Evolutionary conservation across 2,888 invertebrate genomes (phyloP), one percentile per base, ranked within the genome.

Genomic region (Caenorhabditis imperialis): DNA sequence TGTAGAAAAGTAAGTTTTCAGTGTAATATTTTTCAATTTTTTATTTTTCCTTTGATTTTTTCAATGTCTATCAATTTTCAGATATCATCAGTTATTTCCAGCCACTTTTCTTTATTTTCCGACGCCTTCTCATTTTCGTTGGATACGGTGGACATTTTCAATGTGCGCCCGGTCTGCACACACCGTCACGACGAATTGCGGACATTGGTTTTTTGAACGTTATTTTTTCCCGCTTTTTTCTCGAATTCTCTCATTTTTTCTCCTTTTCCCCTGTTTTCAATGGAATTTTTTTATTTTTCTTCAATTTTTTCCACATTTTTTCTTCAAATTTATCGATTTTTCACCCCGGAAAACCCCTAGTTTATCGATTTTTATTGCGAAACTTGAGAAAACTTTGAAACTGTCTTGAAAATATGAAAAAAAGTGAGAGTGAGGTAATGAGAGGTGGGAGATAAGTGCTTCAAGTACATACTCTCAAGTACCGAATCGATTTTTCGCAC

Each of bases 381-480:
- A 10, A 22, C n/a, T 33, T 30, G 14, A 38, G 8, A 18, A 27
- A 12, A 38, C 27, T 38, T 35, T 25, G 53, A 22, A 23, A 44
- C 16, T 27, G n/a, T 63, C 18, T 18, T n/a, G 27, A 16, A 10
- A n/a, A 38, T 7, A 4, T 1, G n/a, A 22, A 53, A 45, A 45
- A 37, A 14, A 23, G 65, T 42, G 44, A 40, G 54, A 63, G 53
- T 42, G 65, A 48, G 65, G 65, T 65, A 65, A 65, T 65, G 57
- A 57, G 65, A 65, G 65, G 51, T 45, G 53, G 30, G 30, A 30
- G 30, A 30, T 6, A n/a, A 65, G 65, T 57, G 57, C 65, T 65
- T 65, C 55, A 65, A 57, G 65, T 57, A 65, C 65, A 65, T 65
- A 65, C 48, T 57, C 65, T 65, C 65, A 65, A 65, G 65, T 57